Evolutionary conservation across 2,888 invertebrate genomes (phyloP).

Genomic region (Callosobruchus maculatus): DNA sequence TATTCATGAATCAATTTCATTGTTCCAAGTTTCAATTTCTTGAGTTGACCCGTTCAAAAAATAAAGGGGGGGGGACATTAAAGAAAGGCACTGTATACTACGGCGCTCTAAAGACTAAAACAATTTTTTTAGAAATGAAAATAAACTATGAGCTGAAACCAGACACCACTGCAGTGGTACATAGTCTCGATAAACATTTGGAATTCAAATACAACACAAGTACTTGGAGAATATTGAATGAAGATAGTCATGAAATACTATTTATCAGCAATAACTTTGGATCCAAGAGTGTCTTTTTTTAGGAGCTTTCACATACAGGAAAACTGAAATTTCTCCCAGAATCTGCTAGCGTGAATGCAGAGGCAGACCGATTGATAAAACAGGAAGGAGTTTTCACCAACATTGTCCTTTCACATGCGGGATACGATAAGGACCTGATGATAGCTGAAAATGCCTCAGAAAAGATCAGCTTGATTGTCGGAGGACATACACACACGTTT

Average conservation of each 20-base stretch:
- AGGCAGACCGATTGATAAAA: constrained; percentile 60
- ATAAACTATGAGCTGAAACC: no score
- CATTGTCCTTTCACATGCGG: constrained; percentile 78
- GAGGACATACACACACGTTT: constrained; percentile 80
- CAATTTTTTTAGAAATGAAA: no score
- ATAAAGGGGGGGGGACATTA: no score
- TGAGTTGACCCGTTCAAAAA: no score
- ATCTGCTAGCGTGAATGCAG: constrained; percentile 61
- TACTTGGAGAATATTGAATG: no score
- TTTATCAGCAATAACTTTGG: neutral
- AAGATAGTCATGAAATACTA: neutral
- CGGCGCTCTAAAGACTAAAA: no score
- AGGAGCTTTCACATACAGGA: constrained; percentile 67
- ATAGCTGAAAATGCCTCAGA: constrained; percentile 64
- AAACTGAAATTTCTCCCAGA: constrained; percentile 67
- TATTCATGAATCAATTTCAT: no score
- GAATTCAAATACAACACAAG: no score
- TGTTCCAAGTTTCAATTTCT: no score
- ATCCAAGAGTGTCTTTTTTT: constrained; percentile 15
- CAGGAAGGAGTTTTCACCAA: constrained; percentile 70
- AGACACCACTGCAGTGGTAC: no score
- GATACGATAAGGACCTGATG: constrained; percentile 63
- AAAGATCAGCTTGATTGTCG: constrained; percentile 79
- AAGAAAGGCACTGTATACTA: no score
- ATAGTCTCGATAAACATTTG: no score